Evolutionary conservation across 2,888 invertebrate species (phyloP), one percentile per base, ranked within the genome.

Genomic region (Papilio elwesi): DNA sequence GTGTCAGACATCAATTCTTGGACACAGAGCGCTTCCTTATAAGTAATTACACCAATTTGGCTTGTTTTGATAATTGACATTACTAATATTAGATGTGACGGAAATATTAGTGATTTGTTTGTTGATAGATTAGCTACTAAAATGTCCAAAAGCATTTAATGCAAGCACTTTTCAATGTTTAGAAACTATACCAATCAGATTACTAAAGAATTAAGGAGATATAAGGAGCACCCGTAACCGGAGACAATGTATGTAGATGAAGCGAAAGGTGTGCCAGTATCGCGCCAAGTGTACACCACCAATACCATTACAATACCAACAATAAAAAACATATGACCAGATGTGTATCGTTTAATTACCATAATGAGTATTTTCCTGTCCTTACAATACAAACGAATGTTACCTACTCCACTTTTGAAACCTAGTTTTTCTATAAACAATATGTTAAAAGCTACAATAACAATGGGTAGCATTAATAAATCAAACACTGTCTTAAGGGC

Each of bases 1-100:
- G 59, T 62, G 68, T 62, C 51, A 49, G 15, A 12, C 68, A 59
- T 68, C 57, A 62, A 51, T 68, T 59, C 48, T n/a, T 36, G 36
- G 51, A 65, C 65, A 49, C 49, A n/a, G 53, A 53, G 49, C 26
- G 59, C 59, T 62, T 62, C 59, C 59, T 62, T 43, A 62, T 62
- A 62, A 62, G 43, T 62, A 43, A 62, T 62, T 43, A 62, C 43
- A 43, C 59, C 43, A 59, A 59, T n/a, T n/a, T 59, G 59, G 38
- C 59, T 59, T 59, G 43, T 59, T 59, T 59, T n/a, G 9, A 59
- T 59, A 10, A n/a, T 57, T 13, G 7, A 57, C 43, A 11, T 49
- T 49, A 49, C 12, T 49, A 10, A 49, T 49, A 49, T 49, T 49
- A 5, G 11, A 43, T 43, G 9, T 43, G 9, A 9, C 0, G 6